A percentile compares a stretch with the other conserved stretches of the same genome.
Conservation (phyloP, 1,140 invertebrate genomes). For the Macrocentrus cingulum region DNA sequence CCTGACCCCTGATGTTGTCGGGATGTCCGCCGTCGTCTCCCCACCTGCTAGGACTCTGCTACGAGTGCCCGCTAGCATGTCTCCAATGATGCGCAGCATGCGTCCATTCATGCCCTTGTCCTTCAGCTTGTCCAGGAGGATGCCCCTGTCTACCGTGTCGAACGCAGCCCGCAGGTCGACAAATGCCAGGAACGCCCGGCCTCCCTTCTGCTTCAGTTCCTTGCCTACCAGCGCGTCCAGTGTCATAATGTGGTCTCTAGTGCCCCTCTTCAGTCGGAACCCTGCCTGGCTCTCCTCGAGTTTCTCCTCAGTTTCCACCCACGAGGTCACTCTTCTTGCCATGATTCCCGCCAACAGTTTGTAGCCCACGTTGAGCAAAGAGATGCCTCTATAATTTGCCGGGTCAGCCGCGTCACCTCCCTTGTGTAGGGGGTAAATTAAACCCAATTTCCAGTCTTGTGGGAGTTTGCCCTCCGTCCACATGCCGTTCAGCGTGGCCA, state of each 20-base stretch:
- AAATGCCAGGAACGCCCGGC: neutral
- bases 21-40: neutral
- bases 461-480: constrained; percentile 5
- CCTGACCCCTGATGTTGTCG: neutral
- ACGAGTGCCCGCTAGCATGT: neutral
- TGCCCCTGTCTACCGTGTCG: neutral
- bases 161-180: neutral
- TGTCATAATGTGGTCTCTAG: constrained; percentile 21
- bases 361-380: neutral
- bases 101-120: neutral
- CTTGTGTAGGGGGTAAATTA: neutral
- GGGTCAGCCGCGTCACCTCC: neutral
- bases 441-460: neutral
- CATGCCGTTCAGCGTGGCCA: neutral
- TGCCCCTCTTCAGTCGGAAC: neutral
- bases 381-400: neutral
- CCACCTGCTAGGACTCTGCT: neutral
- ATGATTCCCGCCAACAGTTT: neutral
- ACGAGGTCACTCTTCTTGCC: neutral
- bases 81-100: neutral
- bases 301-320: neutral
- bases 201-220: neutral
- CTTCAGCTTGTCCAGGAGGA: neutral
- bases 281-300: constrained; percentile 12
- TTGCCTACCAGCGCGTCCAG: constrained; percentile 10